phyloP scores from a whole-genome alignment of 2,797 vertebrate species.

The Buphagus erythrorhynchus region DNA sequence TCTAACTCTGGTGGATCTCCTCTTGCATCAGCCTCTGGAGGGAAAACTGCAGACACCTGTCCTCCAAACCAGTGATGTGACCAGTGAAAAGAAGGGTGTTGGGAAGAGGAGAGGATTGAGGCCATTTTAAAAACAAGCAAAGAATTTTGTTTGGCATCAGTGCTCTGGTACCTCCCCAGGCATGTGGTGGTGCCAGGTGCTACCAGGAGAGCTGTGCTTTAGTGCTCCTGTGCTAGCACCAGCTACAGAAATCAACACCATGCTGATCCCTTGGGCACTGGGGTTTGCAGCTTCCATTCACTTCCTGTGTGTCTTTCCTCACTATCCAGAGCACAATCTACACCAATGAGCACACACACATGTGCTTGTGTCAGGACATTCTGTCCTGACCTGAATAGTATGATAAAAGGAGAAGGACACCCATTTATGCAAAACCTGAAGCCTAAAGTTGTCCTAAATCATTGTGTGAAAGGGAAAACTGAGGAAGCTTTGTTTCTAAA shows the following conservation, averaged over 20 bases:
- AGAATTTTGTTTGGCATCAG: neutral
- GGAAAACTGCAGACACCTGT: neutral
- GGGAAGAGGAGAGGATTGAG: neutral
- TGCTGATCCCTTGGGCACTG: neutral
- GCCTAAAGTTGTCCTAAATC: neutral
- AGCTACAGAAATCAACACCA: neutral
- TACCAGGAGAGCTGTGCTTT: neutral
- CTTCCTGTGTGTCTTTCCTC: neutral
- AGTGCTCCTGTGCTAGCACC: neutral
- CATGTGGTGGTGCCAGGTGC: neutral
- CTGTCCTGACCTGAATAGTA: neutral
- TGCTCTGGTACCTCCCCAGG: neutral
- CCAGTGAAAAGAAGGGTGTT: neutral
- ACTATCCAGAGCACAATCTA: neutral
- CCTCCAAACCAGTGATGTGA: neutral
- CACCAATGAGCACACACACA: rapidly evolving
- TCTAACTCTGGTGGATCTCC: neutral
- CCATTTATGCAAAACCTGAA: neutral
- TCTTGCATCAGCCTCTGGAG: neutral
- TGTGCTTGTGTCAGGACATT: neutral
- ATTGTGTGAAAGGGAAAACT: neutral
- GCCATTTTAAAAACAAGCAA: neutral
- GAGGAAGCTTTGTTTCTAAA: neutral
- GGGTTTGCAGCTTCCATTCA: neutral
- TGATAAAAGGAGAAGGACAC: neutral